Conservation (phyloP, 2,797 vertebrate species). For the Steatocranus sp. region DNA sequence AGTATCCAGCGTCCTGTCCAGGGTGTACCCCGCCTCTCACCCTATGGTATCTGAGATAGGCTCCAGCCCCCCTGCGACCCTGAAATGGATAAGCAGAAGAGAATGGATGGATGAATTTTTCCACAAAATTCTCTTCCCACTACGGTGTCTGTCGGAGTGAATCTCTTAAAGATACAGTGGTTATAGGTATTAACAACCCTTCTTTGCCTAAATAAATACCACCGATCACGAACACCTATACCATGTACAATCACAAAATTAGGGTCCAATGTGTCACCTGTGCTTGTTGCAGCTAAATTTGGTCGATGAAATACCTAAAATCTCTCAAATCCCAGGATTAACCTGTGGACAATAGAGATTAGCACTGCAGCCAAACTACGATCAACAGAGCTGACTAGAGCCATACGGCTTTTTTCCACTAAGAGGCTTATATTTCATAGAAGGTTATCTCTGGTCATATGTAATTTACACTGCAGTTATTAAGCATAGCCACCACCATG, state of each 20-base stretch:
- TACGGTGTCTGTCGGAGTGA: not conserved
- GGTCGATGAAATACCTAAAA: constrained; percentile 26
- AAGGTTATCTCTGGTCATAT: constrained; percentile 30
- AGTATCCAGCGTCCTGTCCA: not conserved
- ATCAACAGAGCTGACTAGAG: constrained; percentile 47
- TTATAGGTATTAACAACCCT: not conserved
- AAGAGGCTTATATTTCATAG: constrained; percentile 54
- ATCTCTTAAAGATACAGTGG: not conserved
- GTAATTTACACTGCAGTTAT: constrained; percentile 2
- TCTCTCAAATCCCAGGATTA: constrained; percentile 52
- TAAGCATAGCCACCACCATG: not conserved
- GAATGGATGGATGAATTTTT: not conserved
- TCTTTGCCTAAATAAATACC: not conserved
- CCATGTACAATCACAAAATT: constrained; percentile 4
- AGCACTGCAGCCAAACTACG: constrained; percentile 1
- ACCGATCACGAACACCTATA: not conserved
- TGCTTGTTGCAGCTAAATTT: constrained; percentile 20
- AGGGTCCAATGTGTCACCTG: constrained; percentile 27
- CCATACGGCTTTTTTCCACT: constrained; percentile 34
- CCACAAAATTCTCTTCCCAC: not conserved
- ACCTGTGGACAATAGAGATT: constrained; percentile 47
- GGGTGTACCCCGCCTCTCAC: not conserved
- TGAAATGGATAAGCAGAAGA: not conserved
- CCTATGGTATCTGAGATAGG: not conserved
- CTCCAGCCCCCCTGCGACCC: not conserved